Evolutionary conservation across 2,113 vertebrate genomes (phyloP).

Genomic region (Orthonyx spaldingii): DNA sequence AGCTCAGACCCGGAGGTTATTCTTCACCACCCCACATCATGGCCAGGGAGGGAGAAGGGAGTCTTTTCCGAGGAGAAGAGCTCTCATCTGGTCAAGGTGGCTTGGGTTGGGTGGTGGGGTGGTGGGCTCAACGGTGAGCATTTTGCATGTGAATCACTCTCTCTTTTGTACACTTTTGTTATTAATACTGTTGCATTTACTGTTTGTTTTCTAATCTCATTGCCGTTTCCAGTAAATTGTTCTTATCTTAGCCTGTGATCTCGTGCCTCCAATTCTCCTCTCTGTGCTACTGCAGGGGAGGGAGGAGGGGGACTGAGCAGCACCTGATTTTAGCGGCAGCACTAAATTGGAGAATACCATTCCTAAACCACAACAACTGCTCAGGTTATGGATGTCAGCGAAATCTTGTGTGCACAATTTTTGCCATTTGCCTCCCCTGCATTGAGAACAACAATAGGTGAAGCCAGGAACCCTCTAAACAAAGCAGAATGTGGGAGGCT

Average conservation of each 20-base stretch:
- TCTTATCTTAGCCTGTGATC: neutral
- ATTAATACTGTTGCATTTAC: neutral
- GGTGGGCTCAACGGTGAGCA: neutral
- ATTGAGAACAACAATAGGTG: neutral
- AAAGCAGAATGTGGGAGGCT: neutral
- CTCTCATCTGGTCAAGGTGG: accelerated
- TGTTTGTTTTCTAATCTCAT: neutral
- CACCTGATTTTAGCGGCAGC: neutral
- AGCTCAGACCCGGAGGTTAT: neutral
- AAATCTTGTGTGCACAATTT: neutral
- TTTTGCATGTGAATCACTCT: neutral
- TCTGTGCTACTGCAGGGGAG: neutral
- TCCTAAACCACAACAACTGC: neutral
- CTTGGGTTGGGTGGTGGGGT: accelerated
- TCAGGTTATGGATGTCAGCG: neutral
- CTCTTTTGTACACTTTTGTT: neutral
- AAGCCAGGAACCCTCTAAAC: neutral
- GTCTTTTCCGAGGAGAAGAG: accelerated
- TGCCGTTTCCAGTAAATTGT: neutral
- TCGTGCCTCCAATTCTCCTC: neutral
- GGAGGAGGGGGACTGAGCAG: neutral
- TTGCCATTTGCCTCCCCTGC: neutral
- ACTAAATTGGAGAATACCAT: neutral
- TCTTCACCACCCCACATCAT: neutral
- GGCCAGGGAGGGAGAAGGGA: neutral